Evolutionary conservation across 2,888 invertebrate genomes (phyloP).

Genomic region (Cremastobaeus sp.): DNA sequence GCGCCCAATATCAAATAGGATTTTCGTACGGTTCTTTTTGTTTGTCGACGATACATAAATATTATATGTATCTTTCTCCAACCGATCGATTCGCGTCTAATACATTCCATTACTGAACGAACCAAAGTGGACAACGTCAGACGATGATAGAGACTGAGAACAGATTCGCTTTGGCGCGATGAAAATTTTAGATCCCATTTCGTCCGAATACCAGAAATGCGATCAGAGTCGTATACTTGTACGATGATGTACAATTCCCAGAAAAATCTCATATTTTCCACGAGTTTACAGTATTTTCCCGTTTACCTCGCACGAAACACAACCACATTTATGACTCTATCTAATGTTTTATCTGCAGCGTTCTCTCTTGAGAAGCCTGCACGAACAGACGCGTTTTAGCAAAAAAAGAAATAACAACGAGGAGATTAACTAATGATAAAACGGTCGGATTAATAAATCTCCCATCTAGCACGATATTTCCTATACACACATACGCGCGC

Average conservation of each 20-base stretch:
- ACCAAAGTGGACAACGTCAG: conserved; percentile 59
- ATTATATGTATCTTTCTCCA: conserved; percentile 61
- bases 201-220: conserved; percentile 48
- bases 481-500: no score
- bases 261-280: conserved; percentile 36
- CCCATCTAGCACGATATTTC: no score
- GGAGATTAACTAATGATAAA: no score
- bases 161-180: conserved; percentile 53
- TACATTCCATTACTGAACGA: conserved; percentile 60
- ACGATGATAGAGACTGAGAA: conserved; percentile 51
- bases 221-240: conserved; percentile 43
- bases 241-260: conserved; percentile 35
- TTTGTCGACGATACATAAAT: conserved; percentile 60
- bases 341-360: no score
- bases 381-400: no score
- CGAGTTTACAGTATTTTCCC: conserved; percentile 19
- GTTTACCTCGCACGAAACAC: neutral
- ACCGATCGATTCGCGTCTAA: conserved; percentile 60
- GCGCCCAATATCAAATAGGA: conserved; percentile 56
- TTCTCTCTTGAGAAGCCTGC: no score
- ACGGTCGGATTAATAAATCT: no score
- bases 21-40: conserved; percentile 57
- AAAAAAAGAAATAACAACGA: no score
- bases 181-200: conserved; percentile 60
- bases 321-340: no score